Conservation (phyloP, 1,140 invertebrate genomes). For the Vanessa tameamea region DNA sequence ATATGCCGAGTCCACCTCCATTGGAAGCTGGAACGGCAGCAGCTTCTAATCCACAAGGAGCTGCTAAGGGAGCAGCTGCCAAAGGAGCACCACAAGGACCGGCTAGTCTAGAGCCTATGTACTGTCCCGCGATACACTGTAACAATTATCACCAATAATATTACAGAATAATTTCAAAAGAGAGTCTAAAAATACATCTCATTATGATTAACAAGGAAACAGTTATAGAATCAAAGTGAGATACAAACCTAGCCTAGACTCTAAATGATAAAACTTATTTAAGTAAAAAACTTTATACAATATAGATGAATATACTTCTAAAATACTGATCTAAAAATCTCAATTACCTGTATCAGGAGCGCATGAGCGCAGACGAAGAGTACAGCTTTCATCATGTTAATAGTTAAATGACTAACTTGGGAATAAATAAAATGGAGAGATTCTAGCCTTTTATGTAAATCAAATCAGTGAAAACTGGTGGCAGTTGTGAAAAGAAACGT, state of each 20-base stretch:
- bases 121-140: conserved; percentile 34
- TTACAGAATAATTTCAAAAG: too few relatives aligned
- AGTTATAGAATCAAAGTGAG: too few relatives aligned
- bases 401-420: neutral
- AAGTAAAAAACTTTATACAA: too few relatives aligned
- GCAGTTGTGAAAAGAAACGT: too few relatives aligned
- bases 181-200: too few relatives aligned
- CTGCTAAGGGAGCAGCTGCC: neutral
- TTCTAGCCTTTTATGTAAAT: neutral
- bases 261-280: too few relatives aligned
- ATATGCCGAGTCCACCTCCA: conserved; percentile 43
- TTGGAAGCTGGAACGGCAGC: conserved; percentile 34
- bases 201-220: too few relatives aligned
- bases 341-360: conserved; percentile 46
- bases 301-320: too few relatives aligned
- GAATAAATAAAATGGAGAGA: neutral
- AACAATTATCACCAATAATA: conserved; percentile 6
- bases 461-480: neutral
- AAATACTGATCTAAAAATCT: too few relatives aligned
- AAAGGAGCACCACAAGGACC: neutral
- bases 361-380: conserved; percentile 45
- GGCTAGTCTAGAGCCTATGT: conserved; percentile 16
- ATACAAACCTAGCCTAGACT: too few relatives aligned
- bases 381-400: conserved; percentile 46
- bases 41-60: neutral